Conservation (phyloP, 2,113 vertebrate genomes). For the Raja brachyura region DNA sequence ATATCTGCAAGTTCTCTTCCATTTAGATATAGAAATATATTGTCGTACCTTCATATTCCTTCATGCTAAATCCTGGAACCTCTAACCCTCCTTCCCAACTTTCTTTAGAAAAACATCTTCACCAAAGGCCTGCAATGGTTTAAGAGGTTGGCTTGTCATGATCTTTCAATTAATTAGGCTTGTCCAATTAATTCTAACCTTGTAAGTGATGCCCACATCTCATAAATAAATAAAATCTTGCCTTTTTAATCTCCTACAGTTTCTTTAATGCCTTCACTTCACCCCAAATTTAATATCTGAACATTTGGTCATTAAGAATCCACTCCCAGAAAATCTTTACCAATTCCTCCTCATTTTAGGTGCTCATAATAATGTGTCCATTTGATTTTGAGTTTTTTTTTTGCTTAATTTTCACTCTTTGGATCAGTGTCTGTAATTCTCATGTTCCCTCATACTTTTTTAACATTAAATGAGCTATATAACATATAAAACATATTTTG, state of each 20-base stretch:
- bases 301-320: not conserved
- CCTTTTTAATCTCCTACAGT: not conserved
- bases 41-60: too few species aligned
- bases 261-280: not conserved
- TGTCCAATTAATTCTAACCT: too few species aligned
- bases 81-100: too few species aligned
- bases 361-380: not conserved
- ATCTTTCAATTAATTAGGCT: too few species aligned
- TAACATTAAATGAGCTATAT: not conserved
- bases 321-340: not conserved
- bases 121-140: too few species aligned
- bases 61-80: too few species aligned
- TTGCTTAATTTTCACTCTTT: not conserved
- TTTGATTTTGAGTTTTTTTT: not conserved
- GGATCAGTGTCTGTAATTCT: not conserved
- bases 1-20: too few species aligned
- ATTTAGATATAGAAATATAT: too few species aligned
- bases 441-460: not conserved
- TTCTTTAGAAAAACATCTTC: too few species aligned
- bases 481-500: not conserved
- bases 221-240: too few species aligned
- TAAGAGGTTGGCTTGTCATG: too few species aligned
- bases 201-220: too few species aligned
- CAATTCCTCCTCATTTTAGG: not conserved
- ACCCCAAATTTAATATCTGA: not conserved